Base-by-base conservation (phyloP, 2,797 vertebrate genomes). In the Prunella strophiata region DNA sequence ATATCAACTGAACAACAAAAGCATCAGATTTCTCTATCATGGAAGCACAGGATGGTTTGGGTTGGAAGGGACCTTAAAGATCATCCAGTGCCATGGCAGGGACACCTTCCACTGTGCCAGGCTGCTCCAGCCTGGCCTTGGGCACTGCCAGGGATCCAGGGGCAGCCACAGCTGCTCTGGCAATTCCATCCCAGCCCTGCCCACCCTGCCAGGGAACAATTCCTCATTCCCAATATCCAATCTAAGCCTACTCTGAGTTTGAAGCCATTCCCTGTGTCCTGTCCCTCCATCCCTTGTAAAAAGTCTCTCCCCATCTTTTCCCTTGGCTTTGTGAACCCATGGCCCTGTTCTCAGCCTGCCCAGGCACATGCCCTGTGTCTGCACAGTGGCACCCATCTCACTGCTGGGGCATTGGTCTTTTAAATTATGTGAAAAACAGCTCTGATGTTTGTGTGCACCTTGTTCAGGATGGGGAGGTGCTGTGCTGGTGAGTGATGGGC, bases 151-250 rank as follows among this genome's bases (percentile, higher is more conserved):
- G n/a, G 54, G 54, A 57, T 57, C 54, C 54, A 34, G n/a, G 54
- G 29, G 54, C 52, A 54, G 52, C 30, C 30, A 2, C 52, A 54
- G 52, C 52, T 54, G 52, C 52, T 21, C 30, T 22, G 20, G 54
- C 32, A 23, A 34, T 23, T 23, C 54, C 21, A 16, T 23, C 14
- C 54, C n/a, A 57, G 54, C 13, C 42, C 43, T 66, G 1, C 3
- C 32, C 45, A 27, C 15, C 52, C 27, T 67, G 0, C 0, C 38
- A 85, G 61, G 10, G 21, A 58, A 9, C 0, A 36, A 51, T 58
- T 36, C 3, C 11, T 36, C 0, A 59, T 38, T 30, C 3, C 36
- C 1, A 8, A 50, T 2, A 21, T 9, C 9, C 1, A 2, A 11
- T 40, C 42, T 65, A 23, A 55, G 2, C 42, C 7, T 6, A 13